phyloP scores from a whole-genome alignment of 2,113 vertebrate species.

The Malurus elegans region DNA sequence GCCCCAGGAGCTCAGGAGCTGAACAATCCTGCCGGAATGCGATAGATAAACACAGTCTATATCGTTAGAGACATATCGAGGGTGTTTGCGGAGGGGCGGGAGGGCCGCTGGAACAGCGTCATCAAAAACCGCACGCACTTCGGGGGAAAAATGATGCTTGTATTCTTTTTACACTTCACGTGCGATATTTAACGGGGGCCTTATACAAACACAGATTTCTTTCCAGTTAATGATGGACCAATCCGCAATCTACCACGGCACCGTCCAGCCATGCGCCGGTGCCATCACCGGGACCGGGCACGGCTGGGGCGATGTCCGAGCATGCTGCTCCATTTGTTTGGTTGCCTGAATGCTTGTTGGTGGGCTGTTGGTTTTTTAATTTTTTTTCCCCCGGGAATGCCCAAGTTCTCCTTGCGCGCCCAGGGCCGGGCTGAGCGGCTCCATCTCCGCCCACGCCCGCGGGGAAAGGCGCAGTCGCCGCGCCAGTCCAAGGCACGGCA shows the following conservation, averaged over 20 bases:
- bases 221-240: rapidly evolving
- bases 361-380: neutral
- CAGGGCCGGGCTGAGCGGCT: neutral
- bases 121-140: neutral
- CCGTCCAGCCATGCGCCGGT: neutral
- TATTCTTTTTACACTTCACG: neutral
- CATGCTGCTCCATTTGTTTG: neutral
- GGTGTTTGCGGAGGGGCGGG: neutral
- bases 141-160: neutral
- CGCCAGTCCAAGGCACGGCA: neutral
- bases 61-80: neutral
- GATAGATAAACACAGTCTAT: neutral
- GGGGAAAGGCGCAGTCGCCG: neutral
- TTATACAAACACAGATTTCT: neutral
- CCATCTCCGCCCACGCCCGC: neutral
- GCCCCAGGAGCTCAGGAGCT: slow-evolving; percentile 42
- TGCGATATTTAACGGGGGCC: neutral
- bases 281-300: neutral
- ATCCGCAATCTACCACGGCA: neutral
- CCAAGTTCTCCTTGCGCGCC: neutral
- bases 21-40: slow-evolving; percentile 34
- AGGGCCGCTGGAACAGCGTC: neutral
- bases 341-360: rapidly evolving
- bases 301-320: neutral
- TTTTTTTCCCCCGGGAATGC: neutral